Evolutionary conservation across 2,113 vertebrate genomes (phyloP).

Genomic region (Tenrec ecaudatus): DNA sequence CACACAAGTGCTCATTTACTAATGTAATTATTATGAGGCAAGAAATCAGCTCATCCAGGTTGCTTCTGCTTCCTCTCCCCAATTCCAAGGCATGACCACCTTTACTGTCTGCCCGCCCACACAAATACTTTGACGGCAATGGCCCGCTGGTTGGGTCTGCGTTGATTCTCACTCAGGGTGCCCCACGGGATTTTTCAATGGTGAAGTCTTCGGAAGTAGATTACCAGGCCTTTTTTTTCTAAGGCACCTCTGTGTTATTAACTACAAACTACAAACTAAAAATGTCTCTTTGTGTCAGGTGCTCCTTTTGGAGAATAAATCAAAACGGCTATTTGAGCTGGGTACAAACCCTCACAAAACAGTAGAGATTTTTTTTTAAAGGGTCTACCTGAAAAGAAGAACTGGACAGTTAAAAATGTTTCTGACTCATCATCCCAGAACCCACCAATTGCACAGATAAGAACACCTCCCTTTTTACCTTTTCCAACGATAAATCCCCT

Average conservation of each 20-base stretch:
- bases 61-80: not conserved
- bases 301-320: not conserved
- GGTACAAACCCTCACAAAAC: not conserved
- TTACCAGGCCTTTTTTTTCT: not conserved
- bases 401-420: not conserved
- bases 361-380: not conserved
- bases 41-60: not conserved
- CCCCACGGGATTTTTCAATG: not conserved
- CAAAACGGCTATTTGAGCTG: not conserved
- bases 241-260: not conserved
- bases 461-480: not conserved
- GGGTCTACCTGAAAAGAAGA: not conserved
- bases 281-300: not conserved
- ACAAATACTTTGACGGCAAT: too few species aligned
- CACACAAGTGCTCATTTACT: not conserved
- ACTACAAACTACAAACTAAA: not conserved
- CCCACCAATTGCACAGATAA: not conserved
- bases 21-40: not conserved
- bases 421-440: not conserved
- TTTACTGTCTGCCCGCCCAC: not conserved
- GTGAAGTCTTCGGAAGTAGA: not conserved
- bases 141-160: too few species aligned
- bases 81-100: not conserved
- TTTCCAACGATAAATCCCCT: not conserved
- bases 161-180: not conserved